phyloP scores from a whole-genome alignment of 92 coral and sea anemone genomes.

The Phenganax stokvisi region DNA sequence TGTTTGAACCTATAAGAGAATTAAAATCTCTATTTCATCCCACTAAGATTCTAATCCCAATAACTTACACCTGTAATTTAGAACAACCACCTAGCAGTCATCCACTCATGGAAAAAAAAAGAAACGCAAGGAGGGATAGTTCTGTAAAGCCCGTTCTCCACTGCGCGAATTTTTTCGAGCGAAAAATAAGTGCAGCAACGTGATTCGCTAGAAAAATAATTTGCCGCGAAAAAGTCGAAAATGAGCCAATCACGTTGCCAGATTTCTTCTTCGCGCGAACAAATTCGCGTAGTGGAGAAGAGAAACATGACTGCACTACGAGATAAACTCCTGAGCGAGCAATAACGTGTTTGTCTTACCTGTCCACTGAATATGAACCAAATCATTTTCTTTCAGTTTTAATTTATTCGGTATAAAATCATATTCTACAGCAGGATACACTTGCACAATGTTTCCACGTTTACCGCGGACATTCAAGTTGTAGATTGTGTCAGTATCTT shows the following conservation, averaged over 20 bases:
- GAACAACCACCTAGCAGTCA: too few relatives aligned
- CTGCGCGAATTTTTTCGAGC: too few relatives aligned
- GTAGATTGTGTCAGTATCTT: constrained; percentile 24
- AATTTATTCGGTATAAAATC: constrained; percentile 45
- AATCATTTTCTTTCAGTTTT: constrained; percentile 49
- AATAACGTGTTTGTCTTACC: constrained; percentile 45
- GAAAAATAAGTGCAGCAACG: too few relatives aligned
- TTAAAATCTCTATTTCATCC: neutral
- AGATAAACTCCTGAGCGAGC: neutral
- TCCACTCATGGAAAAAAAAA: too few relatives aligned
- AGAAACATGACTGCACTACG: neutral
- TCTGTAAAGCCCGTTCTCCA: too few relatives aligned
- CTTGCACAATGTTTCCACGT: constrained; percentile 48
- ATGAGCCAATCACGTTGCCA: too few relatives aligned
- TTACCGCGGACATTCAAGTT: constrained; percentile 50
- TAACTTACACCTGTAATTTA: too few relatives aligned
- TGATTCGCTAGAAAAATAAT: too few relatives aligned
- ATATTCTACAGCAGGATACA: constrained; percentile 48
- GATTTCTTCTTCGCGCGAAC: neutral
- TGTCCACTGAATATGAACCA: constrained; percentile 95
- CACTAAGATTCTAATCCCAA: neutral
- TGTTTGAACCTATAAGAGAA: constrained; percentile 66
- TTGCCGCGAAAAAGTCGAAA: too few relatives aligned
- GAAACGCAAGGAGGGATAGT: too few relatives aligned
- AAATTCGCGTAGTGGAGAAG: neutral